Percentiles rank a stretch among this genome's conserved stretches.
Evolutionary conservation across 2,797 vertebrate genomes (phyloP).

Genomic region (Otus scops): DNA sequence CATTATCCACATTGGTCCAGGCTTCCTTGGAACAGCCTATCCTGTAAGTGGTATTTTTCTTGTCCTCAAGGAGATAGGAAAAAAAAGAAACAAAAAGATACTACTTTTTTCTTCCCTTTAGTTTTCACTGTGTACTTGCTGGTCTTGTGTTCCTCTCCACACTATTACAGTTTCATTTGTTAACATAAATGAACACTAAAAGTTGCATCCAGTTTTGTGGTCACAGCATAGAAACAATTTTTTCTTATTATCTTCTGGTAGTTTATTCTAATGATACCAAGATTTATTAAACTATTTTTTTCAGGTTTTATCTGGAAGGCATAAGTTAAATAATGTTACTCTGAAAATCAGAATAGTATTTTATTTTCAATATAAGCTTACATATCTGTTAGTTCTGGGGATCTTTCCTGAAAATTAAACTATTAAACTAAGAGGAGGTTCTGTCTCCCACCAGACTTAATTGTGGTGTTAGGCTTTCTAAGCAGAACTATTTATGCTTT

Average conservation of each 20-base stretch:
- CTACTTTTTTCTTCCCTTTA: neutral
- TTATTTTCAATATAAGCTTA: neutral
- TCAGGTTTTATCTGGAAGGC: neutral
- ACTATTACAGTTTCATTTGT: neutral
- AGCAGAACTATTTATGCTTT: neutral
- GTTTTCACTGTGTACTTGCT: neutral
- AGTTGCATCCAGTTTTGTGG: neutral
- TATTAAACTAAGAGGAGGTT: neutral
- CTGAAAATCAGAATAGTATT: neutral
- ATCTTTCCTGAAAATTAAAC: neutral
- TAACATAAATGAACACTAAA: rapidly evolving
- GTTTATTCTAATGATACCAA: neutral
- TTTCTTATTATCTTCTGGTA: neutral
- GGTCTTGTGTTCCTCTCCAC: neutral
- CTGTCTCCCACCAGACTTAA: neutral
- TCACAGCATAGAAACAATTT: neutral
- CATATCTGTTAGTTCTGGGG: neutral
- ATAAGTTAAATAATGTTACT: neutral
- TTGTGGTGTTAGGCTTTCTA: neutral
- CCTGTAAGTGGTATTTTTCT: neutral
- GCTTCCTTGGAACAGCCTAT: neutral
- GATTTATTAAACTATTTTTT: neutral
- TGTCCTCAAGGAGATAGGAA: neutral
- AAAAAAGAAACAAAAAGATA: neutral
- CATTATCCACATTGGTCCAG: neutral